Percentiles rank a stretch among this genome's conserved stretches.
phyloP scores from a whole-genome alignment of 2,797 vertebrate species.

The Oceanodroma leucorhoa region DNA sequence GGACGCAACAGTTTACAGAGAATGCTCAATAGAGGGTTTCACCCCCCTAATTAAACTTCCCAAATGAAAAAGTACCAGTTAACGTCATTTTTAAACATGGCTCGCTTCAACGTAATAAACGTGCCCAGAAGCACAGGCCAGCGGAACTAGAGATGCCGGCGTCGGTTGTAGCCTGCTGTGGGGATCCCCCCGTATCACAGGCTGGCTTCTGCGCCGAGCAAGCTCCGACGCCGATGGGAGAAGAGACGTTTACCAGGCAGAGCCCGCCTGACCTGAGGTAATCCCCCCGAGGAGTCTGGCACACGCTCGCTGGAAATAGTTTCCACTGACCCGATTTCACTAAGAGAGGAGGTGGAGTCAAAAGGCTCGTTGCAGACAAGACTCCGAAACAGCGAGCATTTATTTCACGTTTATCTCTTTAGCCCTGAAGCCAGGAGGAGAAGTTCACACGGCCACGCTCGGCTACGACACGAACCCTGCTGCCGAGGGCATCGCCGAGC shows the following conservation, averaged over 20 bases:
- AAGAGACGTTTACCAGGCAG: background rate
- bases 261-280: slow-evolving; percentile 35
- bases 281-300: slow-evolving; percentile 28
- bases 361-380: slow-evolving; percentile 1
- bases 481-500: background rate
- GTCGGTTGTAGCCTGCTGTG: background rate
- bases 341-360: slow-evolving; percentile 43
- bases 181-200: background rate
- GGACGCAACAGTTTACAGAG: background rate
- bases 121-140: background rate
- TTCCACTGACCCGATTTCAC: slow-evolving; percentile 66
- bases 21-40: background rate
- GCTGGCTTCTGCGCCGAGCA: background rate
- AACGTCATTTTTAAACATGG: background rate
- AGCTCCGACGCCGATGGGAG: accelerated
- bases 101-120: background rate
- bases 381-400: background rate
- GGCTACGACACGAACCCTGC: background rate
- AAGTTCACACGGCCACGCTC: background rate
- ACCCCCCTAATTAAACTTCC: background rate
- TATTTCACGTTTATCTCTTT: background rate
- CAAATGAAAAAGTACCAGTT: background rate
- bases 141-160: background rate
- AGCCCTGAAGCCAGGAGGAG: background rate
- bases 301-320: slow-evolving; percentile 38